phyloP scores from a whole-genome alignment of 2,797 vertebrate genomes.

The Babyrousa celebensis region DNA sequence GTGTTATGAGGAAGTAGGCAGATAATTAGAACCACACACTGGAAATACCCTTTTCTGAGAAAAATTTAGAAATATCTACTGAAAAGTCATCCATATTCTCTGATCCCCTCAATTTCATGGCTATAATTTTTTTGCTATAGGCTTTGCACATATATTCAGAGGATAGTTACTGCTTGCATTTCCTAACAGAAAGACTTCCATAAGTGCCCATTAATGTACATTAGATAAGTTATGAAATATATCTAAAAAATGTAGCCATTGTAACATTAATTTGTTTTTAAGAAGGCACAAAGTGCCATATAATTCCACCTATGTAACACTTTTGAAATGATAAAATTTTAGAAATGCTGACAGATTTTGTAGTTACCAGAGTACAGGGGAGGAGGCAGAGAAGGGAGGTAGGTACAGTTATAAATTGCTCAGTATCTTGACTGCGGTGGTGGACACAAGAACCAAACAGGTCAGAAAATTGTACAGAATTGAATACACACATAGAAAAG shows the following conservation, averaged over 20 bases:
- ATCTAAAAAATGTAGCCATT: neutral
- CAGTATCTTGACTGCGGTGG: neutral
- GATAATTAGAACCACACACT: conserved; percentile 15
- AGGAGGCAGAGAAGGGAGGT: neutral
- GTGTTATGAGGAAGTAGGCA: neutral
- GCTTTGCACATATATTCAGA: neutral
- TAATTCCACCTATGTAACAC: conserved; percentile 30
- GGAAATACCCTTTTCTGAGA: neutral
- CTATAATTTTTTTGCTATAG: neutral
- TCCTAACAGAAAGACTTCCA: neutral
- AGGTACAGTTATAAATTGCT: neutral
- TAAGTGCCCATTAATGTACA: neutral
- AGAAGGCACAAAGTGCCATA: neutral
- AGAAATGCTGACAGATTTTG: neutral
- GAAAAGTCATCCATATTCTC: neutral
- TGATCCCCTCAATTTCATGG: neutral
- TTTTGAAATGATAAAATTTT: conserved; percentile 11
- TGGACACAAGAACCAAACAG: neutral
- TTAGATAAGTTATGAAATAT: conserved; percentile 5
- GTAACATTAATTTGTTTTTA: conserved; percentile 54
- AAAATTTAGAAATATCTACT: conserved; percentile 47
- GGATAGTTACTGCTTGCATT: conserved; percentile 35
- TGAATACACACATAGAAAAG: neutral
- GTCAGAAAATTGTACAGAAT: neutral
- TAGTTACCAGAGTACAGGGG: neutral